phyloP scores from a whole-genome alignment of 2,113 vertebrate species.

The Natator depressus region DNA sequence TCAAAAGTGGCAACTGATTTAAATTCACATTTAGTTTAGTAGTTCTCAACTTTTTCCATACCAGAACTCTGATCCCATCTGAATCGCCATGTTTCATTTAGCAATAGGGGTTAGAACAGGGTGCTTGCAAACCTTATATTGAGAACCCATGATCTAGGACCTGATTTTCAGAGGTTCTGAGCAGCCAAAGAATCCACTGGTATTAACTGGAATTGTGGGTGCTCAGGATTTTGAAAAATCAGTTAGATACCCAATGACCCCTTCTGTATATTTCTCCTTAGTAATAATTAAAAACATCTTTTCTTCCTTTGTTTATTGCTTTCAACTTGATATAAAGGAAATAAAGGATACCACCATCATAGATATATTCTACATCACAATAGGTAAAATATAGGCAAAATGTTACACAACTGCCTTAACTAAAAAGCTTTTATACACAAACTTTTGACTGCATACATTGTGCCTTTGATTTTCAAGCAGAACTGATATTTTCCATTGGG shows the following conservation, averaged over 20 bases:
- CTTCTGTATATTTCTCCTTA: not conserved
- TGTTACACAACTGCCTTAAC: not conserved
- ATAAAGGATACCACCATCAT: not conserved
- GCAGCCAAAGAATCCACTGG: not conserved
- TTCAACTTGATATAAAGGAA: not conserved
- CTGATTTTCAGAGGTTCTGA: not conserved
- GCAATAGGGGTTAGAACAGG: not conserved
- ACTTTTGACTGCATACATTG: not conserved
- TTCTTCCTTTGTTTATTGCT: not conserved
- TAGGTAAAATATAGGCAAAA: not conserved
- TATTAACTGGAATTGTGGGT: not conserved
- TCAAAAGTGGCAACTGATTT: not conserved
- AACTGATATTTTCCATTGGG: not conserved
- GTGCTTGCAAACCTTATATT: not conserved
- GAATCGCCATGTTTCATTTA: not conserved
- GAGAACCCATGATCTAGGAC: not conserved
- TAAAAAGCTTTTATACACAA: not conserved
- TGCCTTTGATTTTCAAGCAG: not conserved
- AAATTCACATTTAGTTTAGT: not conserved
- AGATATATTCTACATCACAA: accelerated
- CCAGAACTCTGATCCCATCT: not conserved
- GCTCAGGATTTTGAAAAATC: not conserved
- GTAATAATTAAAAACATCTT: not conserved
- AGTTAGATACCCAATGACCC: not conserved
- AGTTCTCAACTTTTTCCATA: not conserved